These are phyloP conservation scores for Himalopsyche phryganea DNA, from an alignment of 1,140 invertebrate genomes.

Conservation along the genomic window DNA sequence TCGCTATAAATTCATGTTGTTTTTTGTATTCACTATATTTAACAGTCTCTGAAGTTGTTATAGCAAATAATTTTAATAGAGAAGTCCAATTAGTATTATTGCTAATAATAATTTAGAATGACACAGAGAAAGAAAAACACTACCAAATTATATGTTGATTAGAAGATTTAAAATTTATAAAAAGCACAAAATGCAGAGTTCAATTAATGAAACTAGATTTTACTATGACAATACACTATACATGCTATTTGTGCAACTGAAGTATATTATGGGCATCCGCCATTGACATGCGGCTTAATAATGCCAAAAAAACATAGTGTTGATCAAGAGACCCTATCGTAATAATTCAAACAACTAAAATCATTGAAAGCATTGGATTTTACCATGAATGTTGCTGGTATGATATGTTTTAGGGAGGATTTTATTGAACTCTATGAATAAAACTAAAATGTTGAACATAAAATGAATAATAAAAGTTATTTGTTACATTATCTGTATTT, in stretches of 20 bases:
- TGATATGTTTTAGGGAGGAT: constrained; percentile 2
- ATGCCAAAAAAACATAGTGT: background rate
- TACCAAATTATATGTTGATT: background rate
- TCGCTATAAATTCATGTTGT: too few species aligned
- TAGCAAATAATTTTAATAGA: constrained; percentile 1
- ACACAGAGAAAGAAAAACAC: too few species aligned
- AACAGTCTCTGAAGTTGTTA: background rate
- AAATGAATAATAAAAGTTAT: constrained; percentile 30
- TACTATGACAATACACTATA: background rate
- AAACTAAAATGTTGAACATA: constrained; percentile 11
- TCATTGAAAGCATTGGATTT: background rate
- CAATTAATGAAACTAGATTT: constrained; percentile 1
- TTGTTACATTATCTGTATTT: constrained; percentile 23
- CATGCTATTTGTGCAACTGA: background rate
- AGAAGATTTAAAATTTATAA: background rate
- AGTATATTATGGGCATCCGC: too few species aligned
- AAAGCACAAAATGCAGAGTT: background rate
- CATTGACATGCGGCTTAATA: too few species aligned
- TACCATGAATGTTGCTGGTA: constrained; percentile 13
- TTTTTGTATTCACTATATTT: background rate
- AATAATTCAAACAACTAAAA: too few species aligned
- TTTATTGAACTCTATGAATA: background rate
- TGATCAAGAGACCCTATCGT: too few species aligned
- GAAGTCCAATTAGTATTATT: too few species aligned
- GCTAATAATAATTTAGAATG: too few species aligned